A percentile compares a stretch with the other conserved stretches of the same genome.
These are phyloP conservation scores for Micromys minutus DNA, from an alignment of 2,113 vertebrate species.

Conservation along the genomic window DNA sequence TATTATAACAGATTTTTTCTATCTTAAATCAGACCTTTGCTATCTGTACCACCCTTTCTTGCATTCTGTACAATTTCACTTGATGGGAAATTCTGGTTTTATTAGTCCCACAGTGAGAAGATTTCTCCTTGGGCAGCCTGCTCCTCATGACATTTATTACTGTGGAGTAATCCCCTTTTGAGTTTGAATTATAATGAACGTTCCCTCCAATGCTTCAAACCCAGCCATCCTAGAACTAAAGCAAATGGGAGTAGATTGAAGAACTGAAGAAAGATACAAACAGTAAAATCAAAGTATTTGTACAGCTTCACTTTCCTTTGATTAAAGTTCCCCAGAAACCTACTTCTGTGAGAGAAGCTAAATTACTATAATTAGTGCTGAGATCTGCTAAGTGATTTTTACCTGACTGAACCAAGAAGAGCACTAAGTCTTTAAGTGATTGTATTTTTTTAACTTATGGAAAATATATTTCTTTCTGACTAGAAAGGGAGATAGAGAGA, in stretches of 20 bases:
- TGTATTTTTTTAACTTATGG: conserved; percentile 43
- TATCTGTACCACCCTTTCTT: background rate
- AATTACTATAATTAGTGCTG: conserved; percentile 72
- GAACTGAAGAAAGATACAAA: conserved; percentile 64
- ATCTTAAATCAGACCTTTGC: background rate
- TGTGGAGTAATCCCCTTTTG: conserved; percentile 58
- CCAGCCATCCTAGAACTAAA: conserved; percentile 54
- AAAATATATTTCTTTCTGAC: conserved; percentile 56
- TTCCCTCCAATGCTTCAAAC: conserved; percentile 45
- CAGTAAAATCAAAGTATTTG: conserved; percentile 69
- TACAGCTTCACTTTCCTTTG: conserved; percentile 62
- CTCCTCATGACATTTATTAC: conserved; percentile 55
- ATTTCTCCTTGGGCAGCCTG: conserved; percentile 16
- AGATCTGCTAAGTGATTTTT: conserved; percentile 63
- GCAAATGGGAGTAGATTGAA: conserved; percentile 63
- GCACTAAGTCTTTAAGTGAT: conserved; percentile 56
- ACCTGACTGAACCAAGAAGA: conserved; percentile 58
- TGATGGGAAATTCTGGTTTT: conserved; percentile 59
- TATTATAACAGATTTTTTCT: background rate
- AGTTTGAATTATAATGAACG: conserved; percentile 54
- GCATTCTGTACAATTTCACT: background rate
- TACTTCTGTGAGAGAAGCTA: conserved; percentile 61
- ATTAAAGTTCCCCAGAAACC: conserved; percentile 70
- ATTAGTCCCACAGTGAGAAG: conserved; percentile 41
- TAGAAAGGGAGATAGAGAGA: background rate